Conservation (phyloP, 2,113 vertebrate genomes). For the Pterocles gutturalis region DNA sequence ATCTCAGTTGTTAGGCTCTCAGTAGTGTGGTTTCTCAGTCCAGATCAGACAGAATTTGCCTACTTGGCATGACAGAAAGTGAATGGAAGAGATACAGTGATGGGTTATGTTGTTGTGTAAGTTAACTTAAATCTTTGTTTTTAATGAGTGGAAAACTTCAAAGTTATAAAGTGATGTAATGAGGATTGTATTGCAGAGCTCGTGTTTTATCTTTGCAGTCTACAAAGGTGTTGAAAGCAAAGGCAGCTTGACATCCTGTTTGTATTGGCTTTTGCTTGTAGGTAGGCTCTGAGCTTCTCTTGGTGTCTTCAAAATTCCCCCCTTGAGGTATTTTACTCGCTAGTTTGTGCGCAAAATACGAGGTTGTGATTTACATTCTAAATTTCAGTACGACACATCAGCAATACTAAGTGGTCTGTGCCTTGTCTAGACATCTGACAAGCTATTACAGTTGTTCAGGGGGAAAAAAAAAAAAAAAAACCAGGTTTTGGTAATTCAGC, state of each 20-base stretch:
- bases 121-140: neutral
- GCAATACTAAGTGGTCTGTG: neutral
- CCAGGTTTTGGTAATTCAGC: conserved; percentile 28
- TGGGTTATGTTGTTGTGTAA: neutral
- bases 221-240: neutral
- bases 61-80: neutral
- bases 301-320: neutral
- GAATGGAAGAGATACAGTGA: neutral
- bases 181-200: conserved; percentile 15
- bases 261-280: neutral
- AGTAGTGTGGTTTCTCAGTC: neutral
- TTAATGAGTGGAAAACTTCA: neutral
- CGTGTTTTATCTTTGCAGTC: neutral
- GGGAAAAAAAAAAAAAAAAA: fast-evolving
- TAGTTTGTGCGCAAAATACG: conserved; percentile 3
- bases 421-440: conserved; percentile 53
- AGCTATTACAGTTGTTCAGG: neutral
- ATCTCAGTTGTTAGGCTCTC: neutral
- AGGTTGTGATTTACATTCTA: neutral
- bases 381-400: conserved; percentile 1
- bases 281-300: neutral
- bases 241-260: neutral
- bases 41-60: neutral
- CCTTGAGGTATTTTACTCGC: neutral
- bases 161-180: neutral